Evolutionary conservation across 2,888 invertebrate genomes (phyloP), one percentile per base, ranked within the genome.

Genomic region (Epinotia demarniana): DNA sequence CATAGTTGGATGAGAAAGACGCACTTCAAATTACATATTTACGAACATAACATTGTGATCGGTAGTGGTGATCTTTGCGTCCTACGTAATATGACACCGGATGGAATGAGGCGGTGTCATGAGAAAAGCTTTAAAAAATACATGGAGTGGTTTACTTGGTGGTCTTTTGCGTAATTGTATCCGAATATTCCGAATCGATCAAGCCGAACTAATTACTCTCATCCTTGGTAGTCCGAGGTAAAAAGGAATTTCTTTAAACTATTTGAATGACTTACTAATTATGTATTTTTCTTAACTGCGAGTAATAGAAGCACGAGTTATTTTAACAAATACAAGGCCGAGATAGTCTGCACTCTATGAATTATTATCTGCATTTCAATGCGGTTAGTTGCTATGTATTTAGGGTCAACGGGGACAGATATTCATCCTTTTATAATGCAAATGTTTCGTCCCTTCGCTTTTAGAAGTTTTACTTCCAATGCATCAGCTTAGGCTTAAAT

Each of bases 141-240:
- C 39, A 27, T 75, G 60, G 23, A 71, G 70, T 55, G 64, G 63
- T 75, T 69, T 79, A 79, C 83, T 84, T 80, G 88, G 87, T 87
- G 86, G 86, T 82, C 85, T 81, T 60, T 58, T n/a, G 77, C 81
- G 92, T 87, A 92, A 92, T 84, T 79, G 78, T 85, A 92, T 84
- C 82, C 81, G 77, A 78, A 79, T 74, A 85, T 92, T 84, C 82
- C 81, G 77, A 78, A 79, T 74, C 84, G 84, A 82, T 88, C 85
- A 82, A 73, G 82, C 85, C 87, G 89, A 90, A 92, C 80, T 89
- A 89, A 92, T 90, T 81, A 81, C 83, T 84, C 83, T 78, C 87
- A 87, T 91, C 88, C 89, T 87, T 80, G 77, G 67, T 72, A 75
- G 75, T 16, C 53, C 53, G 6, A 79, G 76, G 79, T 77, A 78